Conservation (phyloP, 2,888 invertebrate species). For the Byasa hedistus region DNA sequence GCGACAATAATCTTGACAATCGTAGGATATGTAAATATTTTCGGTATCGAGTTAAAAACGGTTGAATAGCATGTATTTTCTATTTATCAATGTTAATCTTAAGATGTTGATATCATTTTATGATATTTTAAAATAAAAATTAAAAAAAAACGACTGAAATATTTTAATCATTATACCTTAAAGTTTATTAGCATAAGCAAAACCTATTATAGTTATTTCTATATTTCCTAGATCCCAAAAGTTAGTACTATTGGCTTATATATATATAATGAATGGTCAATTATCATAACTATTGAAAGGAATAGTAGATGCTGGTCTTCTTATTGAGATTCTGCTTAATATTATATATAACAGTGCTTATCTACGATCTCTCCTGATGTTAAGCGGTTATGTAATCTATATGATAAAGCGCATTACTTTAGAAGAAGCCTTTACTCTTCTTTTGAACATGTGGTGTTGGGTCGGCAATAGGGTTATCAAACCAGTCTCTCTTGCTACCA, state of each 20-base stretch:
- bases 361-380: no score
- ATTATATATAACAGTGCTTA: no score
- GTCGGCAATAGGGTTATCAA: no score
- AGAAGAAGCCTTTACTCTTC: no score
- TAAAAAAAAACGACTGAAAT: slow-evolving; percentile 50
- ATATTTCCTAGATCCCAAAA: neutral
- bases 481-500: no score
- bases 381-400: no score
- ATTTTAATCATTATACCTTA: neutral
- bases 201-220: neutral
- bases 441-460: no score
- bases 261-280: neutral
- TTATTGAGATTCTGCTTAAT: no score
- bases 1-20: slow-evolving; percentile 70
- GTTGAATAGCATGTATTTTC: slow-evolving; percentile 51
- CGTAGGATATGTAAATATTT: slow-evolving; percentile 59
- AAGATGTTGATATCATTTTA: slow-evolving; percentile 80
- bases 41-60: slow-evolving; percentile 55
- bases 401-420: no score
- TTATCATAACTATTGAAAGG: neutral
- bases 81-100: slow-evolving; percentile 77
- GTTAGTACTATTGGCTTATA: neutral
- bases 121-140: slow-evolving; percentile 76
- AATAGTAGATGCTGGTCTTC: neutral
- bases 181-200: neutral